phyloP scores from a whole-genome alignment of 2,888 invertebrate species.

The Drosophila quinaria region DNA sequence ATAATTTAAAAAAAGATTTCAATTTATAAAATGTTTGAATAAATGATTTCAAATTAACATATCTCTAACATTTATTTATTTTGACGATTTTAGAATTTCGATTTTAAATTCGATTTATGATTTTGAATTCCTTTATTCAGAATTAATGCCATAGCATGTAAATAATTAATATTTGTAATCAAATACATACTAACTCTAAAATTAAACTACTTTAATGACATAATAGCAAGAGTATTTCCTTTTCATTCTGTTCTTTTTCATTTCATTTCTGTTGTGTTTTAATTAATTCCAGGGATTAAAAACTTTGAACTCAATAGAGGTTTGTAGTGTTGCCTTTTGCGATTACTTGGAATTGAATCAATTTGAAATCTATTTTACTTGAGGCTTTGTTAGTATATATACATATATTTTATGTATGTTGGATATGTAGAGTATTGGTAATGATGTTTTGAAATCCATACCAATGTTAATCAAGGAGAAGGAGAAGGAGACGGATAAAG shows the following conservation, averaged over 20 bases:
- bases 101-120: too few species aligned
- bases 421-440: slow-evolving; percentile 25
- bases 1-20: too few species aligned
- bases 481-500: not conserved
- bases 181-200: too few species aligned
- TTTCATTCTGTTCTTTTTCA: not conserved
- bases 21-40: too few species aligned
- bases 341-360: slow-evolving; percentile 14
- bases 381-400: slow-evolving; percentile 9
- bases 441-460: slow-evolving; percentile 54
- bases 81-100: too few species aligned
- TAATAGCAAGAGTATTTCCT: not conserved
- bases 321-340: not conserved
- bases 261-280: slow-evolving; percentile 18
- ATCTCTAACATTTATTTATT: too few species aligned
- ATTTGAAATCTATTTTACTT: slow-evolving; percentile 14
- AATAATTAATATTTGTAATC: too few species aligned
- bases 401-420: not conserved
- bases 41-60: too few species aligned
- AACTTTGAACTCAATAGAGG: slow-evolving; percentile 23
- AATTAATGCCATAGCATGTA: too few species aligned
- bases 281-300: slow-evolving; percentile 34
- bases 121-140: too few species aligned
- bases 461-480: slow-evolving; percentile 21
- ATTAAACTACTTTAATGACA: not conserved